phyloP scores from a whole-genome alignment of 1,140 invertebrate species.

The Intoshia linei region DNA sequence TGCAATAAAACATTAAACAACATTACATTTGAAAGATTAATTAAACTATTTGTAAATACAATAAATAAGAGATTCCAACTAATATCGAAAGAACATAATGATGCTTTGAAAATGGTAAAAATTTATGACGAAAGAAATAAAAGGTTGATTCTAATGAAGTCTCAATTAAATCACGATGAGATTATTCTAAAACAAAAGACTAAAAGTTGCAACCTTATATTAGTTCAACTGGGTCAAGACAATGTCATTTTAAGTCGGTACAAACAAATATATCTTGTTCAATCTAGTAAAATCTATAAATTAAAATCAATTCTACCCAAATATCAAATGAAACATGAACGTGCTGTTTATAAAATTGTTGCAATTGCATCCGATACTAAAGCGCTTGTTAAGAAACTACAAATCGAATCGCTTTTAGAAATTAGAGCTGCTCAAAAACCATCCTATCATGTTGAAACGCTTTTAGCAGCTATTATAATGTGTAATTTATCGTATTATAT shows the following conservation, averaged over 20 bases:
- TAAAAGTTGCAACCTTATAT: background rate
- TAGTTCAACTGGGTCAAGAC: background rate
- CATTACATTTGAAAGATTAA: constrained; percentile 19
- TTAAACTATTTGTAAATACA: constrained; percentile 14
- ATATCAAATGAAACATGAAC: constrained; percentile 20
- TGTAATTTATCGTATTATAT: constrained; percentile 7
- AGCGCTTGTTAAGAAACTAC: constrained; percentile 18
- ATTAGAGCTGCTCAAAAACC: constrained; percentile 19
- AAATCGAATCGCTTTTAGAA: constrained; percentile 14
- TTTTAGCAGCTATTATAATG: constrained; percentile 21
- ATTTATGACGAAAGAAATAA: too few species aligned
- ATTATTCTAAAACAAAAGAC: too few species aligned
- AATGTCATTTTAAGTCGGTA: background rate
- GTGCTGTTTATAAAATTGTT: constrained; percentile 20
- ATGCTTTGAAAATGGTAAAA: too few species aligned
- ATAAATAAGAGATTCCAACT: too few species aligned
- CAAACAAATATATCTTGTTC: background rate
- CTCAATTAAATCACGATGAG: too few species aligned
- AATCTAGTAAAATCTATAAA: background rate
- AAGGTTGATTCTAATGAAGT: too few species aligned
- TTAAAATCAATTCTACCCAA: constrained; percentile 21
- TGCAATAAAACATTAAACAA: too few species aligned
- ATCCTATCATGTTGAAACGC: constrained; percentile 17
- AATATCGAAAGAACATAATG: too few species aligned
- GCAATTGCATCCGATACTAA: constrained; percentile 21